Base-by-base conservation (phyloP, 1,140 invertebrate species). In the Ridgeia piscesae region DNA sequence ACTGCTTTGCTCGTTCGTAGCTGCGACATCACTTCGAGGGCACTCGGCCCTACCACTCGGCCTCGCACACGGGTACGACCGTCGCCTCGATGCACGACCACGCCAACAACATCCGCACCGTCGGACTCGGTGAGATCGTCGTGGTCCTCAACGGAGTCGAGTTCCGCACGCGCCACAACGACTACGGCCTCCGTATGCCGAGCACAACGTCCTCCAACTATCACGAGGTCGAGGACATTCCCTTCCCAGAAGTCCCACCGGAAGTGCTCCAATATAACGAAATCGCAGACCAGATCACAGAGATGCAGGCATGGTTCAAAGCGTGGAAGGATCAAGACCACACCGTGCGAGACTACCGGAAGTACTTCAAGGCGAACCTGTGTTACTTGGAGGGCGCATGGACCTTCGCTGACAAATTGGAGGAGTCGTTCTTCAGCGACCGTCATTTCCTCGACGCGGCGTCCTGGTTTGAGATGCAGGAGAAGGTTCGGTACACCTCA, bases 321-420 rank as follows among this genome's bases (percentile, higher is more conserved):
- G 42, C 90, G 1, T 93, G 92, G 92, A 91, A 35, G 34, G 21
- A 11, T 27, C 58, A 89, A 6, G 42, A 93, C n/a, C 34, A 91
- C 35, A 50, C 34, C 4, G n/a, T 4, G 31, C 93, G 92, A 89
- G 92, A 93, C 89, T 93, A 93, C 90, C 93, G 58, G 31, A 89
- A 91, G 14, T 95, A 95, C 92, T 95, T 95, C 91, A 95, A 94
- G 93, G 94, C 95, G 6, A 92, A 94, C 34, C 92, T 95, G n/a
- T 95, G 95, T 92, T 95, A 95, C 91, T 58, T 95, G 91, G 95
- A 95, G 90, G 95, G 94, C 33, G 93, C 92, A 33, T 95, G 95
- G 95, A 94, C 94, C 0, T 6, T 34, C 9, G 2, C 91, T 88
- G 91, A 77, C 6, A 93, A 94, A 27, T 48, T 95, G 8, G 91